phyloP scores from a whole-genome alignment of 2,113 vertebrate species.

The Cromileptes altivelis region DNA sequence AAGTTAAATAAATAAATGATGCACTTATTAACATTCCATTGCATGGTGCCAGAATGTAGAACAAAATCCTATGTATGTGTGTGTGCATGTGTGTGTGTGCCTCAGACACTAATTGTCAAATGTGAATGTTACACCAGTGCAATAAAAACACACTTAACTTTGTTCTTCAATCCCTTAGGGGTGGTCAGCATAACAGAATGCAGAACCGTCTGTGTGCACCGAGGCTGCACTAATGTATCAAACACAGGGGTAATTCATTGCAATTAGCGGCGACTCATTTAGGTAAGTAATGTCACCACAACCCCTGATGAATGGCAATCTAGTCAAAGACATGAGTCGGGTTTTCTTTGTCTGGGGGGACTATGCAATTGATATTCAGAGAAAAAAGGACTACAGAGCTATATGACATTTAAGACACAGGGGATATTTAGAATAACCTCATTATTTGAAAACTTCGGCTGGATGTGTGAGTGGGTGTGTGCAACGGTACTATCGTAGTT shows the following conservation, averaged over 20 bases:
- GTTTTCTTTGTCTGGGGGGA: slow-evolving; percentile 34
- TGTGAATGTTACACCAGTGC: slow-evolving; percentile 19
- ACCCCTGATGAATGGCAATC: slow-evolving; percentile 74
- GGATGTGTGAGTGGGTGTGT: neutral
- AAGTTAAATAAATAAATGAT: neutral
- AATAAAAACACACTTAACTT: slow-evolving; percentile 49
- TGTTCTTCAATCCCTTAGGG: slow-evolving; percentile 39
- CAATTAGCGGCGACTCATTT: slow-evolving; percentile 83
- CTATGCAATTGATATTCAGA: slow-evolving; percentile 31
- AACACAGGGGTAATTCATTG: slow-evolving; percentile 82
- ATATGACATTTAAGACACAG: slow-evolving; percentile 15
- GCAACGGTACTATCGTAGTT: neutral
- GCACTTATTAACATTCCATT: neutral
- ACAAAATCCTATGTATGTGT: neutral
- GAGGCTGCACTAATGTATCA: slow-evolving; percentile 81
- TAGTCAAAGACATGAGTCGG: slow-evolving; percentile 51
- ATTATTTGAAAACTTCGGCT: neutral
- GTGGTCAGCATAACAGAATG: slow-evolving; percentile 62
- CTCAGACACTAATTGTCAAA: slow-evolving; percentile 29
- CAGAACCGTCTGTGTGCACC: slow-evolving; percentile 63
- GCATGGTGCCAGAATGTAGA: slow-evolving; percentile 1
- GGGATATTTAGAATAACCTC: slow-evolving; percentile 1
- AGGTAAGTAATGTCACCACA: slow-evolving; percentile 80
- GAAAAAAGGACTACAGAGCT: slow-evolving; percentile 20
- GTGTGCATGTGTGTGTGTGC: neutral